Percentiles rank a stretch among this genome's conserved stretches.
phyloP scores from a whole-genome alignment of 2,797 vertebrate genomes.

The Hirundo rustica region DNA sequence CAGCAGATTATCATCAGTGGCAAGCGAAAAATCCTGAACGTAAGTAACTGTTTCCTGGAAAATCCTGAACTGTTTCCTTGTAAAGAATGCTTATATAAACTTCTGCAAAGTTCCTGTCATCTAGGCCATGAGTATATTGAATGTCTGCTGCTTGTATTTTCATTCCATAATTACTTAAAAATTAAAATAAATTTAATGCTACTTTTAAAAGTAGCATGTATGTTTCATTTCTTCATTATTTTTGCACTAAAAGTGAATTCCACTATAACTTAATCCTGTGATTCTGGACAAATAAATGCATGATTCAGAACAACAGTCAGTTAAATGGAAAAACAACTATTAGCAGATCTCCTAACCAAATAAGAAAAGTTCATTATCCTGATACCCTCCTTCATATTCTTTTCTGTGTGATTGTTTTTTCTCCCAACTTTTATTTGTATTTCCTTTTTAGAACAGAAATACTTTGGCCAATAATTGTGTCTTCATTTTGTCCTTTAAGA shows the following conservation, averaged over 20 bases:
- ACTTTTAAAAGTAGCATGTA: neutral
- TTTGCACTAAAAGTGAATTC: neutral
- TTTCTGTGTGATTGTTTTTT: neutral
- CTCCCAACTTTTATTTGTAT: neutral
- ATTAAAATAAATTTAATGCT: neutral
- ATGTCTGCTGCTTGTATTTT: neutral
- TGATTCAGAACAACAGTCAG: neutral
- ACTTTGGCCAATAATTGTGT: neutral
- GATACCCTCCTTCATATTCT: neutral
- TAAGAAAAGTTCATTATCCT: neutral
- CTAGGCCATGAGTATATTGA: neutral
- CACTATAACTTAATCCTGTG: neutral
- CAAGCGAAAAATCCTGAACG: constrained; percentile 64
- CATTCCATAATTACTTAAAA: neutral
- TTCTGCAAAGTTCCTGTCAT: neutral
- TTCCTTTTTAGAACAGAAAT: neutral
- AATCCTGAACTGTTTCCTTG: neutral
- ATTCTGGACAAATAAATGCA: neutral
- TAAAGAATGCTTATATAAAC: neutral
- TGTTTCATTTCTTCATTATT: neutral
- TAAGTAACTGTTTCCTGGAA: constrained; percentile 50
- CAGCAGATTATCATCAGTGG: constrained; percentile 55
- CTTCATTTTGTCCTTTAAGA: neutral
- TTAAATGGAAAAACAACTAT: neutral
- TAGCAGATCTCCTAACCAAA: neutral